A percentile compares a stretch with the other conserved stretches of the same genome.
phyloP scores from a whole-genome alignment of 2,113 vertebrate species.

The Aegypius monachus region DNA sequence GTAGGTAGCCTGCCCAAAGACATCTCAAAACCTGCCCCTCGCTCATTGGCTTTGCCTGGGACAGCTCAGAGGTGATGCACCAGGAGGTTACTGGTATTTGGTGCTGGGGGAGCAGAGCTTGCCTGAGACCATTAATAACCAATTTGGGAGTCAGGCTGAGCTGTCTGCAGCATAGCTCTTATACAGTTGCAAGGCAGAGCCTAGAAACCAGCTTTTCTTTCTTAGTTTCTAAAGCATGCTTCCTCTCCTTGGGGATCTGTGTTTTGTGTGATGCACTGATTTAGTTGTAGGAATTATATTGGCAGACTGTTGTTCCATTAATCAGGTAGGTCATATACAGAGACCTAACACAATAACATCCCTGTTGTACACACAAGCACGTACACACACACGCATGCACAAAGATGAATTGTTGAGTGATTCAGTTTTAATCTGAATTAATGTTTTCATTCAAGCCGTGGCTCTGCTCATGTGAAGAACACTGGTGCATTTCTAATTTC shows the following conservation, averaged over 20 bases:
- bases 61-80: background rate
- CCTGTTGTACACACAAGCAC: background rate
- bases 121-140: background rate
- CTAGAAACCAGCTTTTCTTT: background rate
- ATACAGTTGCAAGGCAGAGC: background rate
- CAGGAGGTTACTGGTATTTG: background rate
- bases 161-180: background rate
- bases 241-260: background rate
- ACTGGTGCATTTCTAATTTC: constrained; percentile 49
- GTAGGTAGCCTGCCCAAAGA: background rate
- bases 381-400: background rate
- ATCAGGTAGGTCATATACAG: background rate
- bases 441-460: constrained; percentile 58
- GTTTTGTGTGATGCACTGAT: background rate
- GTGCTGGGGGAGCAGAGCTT: background rate
- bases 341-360: constrained; percentile 9
- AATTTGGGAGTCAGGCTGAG: background rate
- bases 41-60: background rate
- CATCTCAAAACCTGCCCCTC: background rate
- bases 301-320: constrained; percentile 16
- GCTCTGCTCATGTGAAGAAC: constrained; percentile 14
- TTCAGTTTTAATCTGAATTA: constrained; percentile 63
- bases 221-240: background rate
- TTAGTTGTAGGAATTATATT: background rate
- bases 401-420: constrained; percentile 37